Conservation (phyloP, 2,797 vertebrate species). For the Knipowitschia caucasica region DNA sequence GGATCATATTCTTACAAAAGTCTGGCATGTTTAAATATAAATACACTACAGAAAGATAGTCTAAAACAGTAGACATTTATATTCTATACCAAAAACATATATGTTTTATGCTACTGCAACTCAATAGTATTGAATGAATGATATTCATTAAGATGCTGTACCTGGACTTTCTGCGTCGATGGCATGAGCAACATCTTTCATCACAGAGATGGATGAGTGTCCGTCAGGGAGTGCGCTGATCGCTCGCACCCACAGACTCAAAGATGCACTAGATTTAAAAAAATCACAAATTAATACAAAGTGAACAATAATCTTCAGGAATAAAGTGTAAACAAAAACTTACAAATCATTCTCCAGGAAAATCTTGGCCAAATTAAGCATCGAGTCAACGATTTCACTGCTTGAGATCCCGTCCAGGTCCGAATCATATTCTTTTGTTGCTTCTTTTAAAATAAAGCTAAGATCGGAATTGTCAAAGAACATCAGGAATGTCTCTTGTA, state of each 20-base stretch:
- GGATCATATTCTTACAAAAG: neutral
- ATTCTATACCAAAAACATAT: no score
- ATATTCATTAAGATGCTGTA: constrained; percentile 18
- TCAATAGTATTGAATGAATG: no score
- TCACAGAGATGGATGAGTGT: constrained; percentile 48
- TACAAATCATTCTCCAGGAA: constrained; percentile 54
- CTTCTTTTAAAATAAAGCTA: constrained; percentile 62
- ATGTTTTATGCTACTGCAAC: no score
- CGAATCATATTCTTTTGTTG: constrained; percentile 40
- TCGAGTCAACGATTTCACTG: constrained; percentile 59
- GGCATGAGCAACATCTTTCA: constrained; percentile 56
- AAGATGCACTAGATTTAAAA: constrained; percentile 45
- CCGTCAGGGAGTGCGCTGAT: constrained; percentile 56
- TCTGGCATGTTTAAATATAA: no score
- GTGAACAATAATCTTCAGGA: neutral
- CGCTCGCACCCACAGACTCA: constrained; percentile 50
- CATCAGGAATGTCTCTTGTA: constrained; percentile 66
- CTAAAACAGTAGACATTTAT: no score
- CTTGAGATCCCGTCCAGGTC: constrained; percentile 28
- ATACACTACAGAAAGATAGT: no score
- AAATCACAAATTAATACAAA: neutral
- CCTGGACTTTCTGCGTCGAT: constrained; percentile 67
- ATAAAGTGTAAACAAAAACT: constrained; percentile 15
- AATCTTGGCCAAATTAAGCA: constrained; percentile 60
- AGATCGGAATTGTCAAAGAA: constrained; percentile 72